Conservation (phyloP, 92 coral and sea anemone species). For the Anthopleura xanthogrammica region DNA sequence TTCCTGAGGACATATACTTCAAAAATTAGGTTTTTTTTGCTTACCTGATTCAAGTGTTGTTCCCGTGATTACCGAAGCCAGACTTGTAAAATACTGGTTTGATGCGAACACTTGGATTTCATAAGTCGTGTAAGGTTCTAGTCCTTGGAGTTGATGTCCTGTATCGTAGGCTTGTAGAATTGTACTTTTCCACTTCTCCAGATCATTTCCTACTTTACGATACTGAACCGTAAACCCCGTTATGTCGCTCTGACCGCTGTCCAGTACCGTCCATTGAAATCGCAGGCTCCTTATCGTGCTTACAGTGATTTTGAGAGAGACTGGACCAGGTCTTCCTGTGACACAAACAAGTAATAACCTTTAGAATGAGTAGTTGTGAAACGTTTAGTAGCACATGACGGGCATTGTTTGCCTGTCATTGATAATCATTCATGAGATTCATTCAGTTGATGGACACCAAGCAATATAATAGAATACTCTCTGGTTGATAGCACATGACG, state of each 20-base stretch:
- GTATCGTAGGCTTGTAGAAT: constrained; percentile 10
- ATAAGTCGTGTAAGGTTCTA: constrained; percentile 60
- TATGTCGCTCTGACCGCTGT: constrained; percentile 38
- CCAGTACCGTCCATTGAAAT: constrained; percentile 33
- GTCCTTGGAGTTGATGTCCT: constrained; percentile 33
- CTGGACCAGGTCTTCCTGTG: constrained; percentile 44
- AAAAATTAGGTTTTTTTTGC: background rate
- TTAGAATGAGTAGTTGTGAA: background rate
- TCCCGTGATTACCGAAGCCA: constrained; percentile 6
- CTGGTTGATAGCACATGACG: no score
- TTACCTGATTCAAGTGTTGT: constrained; percentile 61
- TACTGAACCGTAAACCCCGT: constrained; percentile 37
- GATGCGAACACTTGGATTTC: constrained; percentile 48
- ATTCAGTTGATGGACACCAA: no score
- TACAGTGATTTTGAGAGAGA: constrained; percentile 13
- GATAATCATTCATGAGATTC: no score
- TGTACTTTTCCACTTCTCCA: background rate
- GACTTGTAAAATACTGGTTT: constrained; percentile 62
- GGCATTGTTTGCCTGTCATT: no score
- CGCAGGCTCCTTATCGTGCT: constrained; percentile 15
- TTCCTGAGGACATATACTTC: no score
- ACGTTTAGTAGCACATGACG: no score
- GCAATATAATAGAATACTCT: no score
- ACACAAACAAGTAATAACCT: background rate
- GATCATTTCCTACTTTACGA: constrained; percentile 8